phyloP scores from a whole-genome alignment of 2,888 invertebrate species.

The Hipparchia sbordonii region DNA sequence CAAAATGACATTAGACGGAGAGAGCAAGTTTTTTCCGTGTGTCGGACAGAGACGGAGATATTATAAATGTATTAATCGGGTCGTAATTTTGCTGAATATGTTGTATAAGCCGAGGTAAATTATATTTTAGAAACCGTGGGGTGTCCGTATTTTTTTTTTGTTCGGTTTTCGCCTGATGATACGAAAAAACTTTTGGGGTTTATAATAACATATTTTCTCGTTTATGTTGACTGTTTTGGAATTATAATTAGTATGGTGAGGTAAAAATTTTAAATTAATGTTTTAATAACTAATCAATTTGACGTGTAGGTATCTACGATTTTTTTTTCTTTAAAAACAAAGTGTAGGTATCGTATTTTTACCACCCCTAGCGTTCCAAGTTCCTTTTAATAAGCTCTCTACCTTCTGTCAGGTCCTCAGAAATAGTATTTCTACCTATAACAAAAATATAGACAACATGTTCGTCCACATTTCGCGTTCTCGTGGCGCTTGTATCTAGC shows the following conservation, averaged over 20 bases:
- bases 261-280: constrained; percentile 9
- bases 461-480: no score
- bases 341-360: neutral
- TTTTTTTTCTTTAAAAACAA: no score
- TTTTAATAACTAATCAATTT: constrained; percentile 16
- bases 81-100: constrained; percentile 75
- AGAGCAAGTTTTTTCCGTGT: constrained; percentile 32
- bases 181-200: constrained; percentile 33
- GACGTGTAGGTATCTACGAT: neutral
- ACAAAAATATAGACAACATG: no score
- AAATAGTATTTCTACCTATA: no score
- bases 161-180: constrained; percentile 26
- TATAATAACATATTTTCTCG: constrained; percentile 37
- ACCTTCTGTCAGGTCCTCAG: no score
- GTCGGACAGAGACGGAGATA: constrained; percentile 49
- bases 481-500: no score
- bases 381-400: no score
- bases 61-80: constrained; percentile 79
- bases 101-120: constrained; percentile 63
- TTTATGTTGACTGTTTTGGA: constrained; percentile 21
- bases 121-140: constrained; percentile 43
- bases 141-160: constrained; percentile 34
- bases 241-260: neutral
- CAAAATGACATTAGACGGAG: constrained; percentile 64
- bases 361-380: no score